These are phyloP conservation scores for Archilochus colubris DNA, from an alignment of 2,113 vertebrate genomes.

Conservation along the genomic window DNA sequence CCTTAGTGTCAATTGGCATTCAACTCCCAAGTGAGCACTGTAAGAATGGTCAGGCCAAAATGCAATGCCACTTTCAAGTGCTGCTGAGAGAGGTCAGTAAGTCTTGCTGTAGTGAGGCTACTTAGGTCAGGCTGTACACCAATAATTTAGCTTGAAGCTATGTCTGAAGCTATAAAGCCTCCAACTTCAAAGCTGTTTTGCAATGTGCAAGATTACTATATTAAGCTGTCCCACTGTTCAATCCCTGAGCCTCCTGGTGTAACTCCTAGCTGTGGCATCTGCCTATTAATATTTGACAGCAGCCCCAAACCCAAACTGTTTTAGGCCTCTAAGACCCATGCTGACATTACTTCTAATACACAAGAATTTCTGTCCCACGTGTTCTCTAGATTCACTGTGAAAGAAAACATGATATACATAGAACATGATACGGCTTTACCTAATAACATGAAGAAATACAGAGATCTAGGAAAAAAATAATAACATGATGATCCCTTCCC, in stretches of 20 bases:
- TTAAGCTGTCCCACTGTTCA: background rate
- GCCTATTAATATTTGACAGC: background rate
- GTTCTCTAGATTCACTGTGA: background rate
- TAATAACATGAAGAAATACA: background rate
- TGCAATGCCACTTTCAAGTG: accelerated
- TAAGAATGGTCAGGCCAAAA: background rate
- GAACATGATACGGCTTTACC: background rate
- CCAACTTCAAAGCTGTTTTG: background rate
- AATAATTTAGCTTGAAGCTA: background rate
- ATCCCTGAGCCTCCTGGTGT: background rate
- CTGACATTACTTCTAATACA: background rate
- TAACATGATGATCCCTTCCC: too few relatives aligned
- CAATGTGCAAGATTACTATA: background rate
- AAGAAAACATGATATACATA: background rate
- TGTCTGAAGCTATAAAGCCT: background rate
- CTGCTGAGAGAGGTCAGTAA: background rate
- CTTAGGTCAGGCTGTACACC: background rate
- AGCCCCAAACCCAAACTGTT: background rate
- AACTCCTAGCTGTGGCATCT: background rate
- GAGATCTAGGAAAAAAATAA: accelerated
- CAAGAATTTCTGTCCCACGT: accelerated
- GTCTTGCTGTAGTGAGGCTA: background rate
- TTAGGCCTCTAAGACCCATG: background rate
- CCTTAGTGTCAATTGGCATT: background rate
- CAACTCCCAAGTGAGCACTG: background rate